These are phyloP conservation scores for Lithobius niger DNA, from an alignment of 1,140 invertebrate genomes.

Conservation along the genomic window DNA sequence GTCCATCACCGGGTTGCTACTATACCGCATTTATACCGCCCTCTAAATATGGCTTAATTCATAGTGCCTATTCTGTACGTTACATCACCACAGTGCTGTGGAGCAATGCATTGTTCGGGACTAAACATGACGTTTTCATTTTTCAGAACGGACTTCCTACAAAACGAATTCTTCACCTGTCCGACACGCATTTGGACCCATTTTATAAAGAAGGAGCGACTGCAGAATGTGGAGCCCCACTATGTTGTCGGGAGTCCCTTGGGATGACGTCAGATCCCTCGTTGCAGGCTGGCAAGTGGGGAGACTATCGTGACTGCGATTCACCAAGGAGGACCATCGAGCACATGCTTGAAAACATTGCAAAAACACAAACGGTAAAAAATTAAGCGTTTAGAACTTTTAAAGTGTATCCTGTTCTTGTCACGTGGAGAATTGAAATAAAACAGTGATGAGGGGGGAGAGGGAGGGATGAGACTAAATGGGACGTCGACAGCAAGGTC, in stretches of 20 bases:
- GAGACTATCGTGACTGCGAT: slow-evolving; percentile 59
- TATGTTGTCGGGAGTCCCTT: slow-evolving; percentile 58
- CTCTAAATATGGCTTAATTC: too few relatives aligned
- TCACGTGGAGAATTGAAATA: too few relatives aligned
- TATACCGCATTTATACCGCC: too few relatives aligned
- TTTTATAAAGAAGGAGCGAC: slow-evolving; percentile 49
- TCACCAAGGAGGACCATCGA: slow-evolving; percentile 49
- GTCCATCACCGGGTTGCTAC: too few relatives aligned
- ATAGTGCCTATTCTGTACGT: too few relatives aligned
- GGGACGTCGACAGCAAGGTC: too few relatives aligned
- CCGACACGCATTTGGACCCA: slow-evolving; percentile 68
- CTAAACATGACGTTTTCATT: background rate
- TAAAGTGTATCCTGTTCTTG: too few relatives aligned
- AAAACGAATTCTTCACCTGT: slow-evolving; percentile 48
- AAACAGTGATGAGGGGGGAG: too few relatives aligned
- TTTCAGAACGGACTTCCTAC: background rate
- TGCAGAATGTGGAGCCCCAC: slow-evolving; percentile 53
- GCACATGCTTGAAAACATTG: slow-evolving; percentile 35
- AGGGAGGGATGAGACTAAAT: too few relatives aligned
- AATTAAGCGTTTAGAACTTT: too few relatives aligned
- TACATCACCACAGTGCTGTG: too few relatives aligned
- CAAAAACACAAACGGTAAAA: slow-evolving; percentile 21
- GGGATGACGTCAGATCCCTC: slow-evolving; percentile 18
- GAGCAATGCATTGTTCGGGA: too few relatives aligned
- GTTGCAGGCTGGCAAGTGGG: slow-evolving; percentile 54